A percentile compares a stretch with the other conserved stretches of the same genome.
Evolutionary conservation across 2,797 vertebrate species (phyloP).

Genomic region (Coranthus polyacanthus): DNA sequence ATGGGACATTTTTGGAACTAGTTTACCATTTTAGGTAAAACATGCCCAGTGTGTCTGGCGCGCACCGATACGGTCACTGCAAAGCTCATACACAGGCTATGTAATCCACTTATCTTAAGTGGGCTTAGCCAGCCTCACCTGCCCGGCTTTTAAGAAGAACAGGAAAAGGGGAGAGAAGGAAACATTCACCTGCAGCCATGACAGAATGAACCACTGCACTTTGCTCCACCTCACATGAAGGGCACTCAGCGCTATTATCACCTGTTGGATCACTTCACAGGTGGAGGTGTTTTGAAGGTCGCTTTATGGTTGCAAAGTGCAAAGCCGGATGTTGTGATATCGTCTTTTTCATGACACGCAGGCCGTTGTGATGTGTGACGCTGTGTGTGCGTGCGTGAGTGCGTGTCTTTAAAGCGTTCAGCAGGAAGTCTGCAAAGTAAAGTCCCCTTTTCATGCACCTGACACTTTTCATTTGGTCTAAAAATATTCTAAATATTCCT

Average conservation of each 20-base stretch:
- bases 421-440: conserved; percentile 32
- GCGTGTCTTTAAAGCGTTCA: no score
- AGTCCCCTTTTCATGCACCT: conserved; percentile 58
- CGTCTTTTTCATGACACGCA: conserved; percentile 25
- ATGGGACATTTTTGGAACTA: background rate
- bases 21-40: conserved; percentile 24
- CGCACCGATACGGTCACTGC: conserved; percentile 64
- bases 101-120: conserved; percentile 81
- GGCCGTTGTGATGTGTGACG: conserved; percentile 23
- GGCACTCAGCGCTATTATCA: conserved; percentile 65
- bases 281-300: conserved; percentile 67
- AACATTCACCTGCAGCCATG: conserved; percentile 73
- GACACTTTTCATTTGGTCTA: conserved; percentile 78
- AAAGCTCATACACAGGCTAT: conserved; percentile 63
- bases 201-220: conserved; percentile 61
- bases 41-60: conserved; percentile 37
- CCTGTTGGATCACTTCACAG: conserved; percentile 63
- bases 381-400: conserved; percentile 16
- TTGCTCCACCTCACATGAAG: conserved; percentile 66
- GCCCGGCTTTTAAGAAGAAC: conserved; percentile 67
- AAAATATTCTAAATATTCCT: conserved; percentile 82
- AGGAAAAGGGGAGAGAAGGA: conserved; percentile 68
- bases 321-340: conserved; percentile 75
- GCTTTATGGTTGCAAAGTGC: conserved; percentile 61
- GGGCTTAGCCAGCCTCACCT: conserved; percentile 74